Percentiles rank a stretch among this genome's conserved stretches.
Evolutionary conservation across 2,113 vertebrate species (phyloP).

Genomic region (Tor tambroides): DNA sequence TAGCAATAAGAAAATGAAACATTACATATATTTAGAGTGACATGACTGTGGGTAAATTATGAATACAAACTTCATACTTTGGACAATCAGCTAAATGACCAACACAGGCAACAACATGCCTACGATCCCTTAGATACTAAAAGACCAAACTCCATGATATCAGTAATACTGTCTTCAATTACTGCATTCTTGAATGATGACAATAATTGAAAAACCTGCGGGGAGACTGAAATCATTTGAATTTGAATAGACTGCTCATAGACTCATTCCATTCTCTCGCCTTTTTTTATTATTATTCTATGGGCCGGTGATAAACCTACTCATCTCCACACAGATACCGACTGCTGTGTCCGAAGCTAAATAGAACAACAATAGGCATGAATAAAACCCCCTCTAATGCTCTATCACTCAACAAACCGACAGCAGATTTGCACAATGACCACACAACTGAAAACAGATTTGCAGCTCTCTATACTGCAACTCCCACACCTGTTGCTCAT

Average conservation of each 20-base stretch:
- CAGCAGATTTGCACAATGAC: not conserved
- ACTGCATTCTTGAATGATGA: conserved; percentile 53
- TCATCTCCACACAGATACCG: conserved; percentile 37
- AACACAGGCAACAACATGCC: not conserved
- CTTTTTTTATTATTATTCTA: conserved; percentile 59
- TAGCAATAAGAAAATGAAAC: too few species aligned
- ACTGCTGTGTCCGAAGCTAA: not conserved
- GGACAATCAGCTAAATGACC: not conserved
- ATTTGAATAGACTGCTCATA: conserved; percentile 63
- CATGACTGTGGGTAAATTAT: too few species aligned
- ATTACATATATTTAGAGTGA: too few species aligned
- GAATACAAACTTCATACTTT: not conserved
- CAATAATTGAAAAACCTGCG: conserved; percentile 64
- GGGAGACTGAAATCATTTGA: conserved; percentile 60
- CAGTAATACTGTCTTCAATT: not conserved
- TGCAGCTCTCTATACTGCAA: not conserved
- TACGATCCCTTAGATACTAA: not conserved
- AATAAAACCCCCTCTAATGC: not conserved
- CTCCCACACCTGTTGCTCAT: not conserved
- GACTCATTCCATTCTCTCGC: conserved; percentile 56
- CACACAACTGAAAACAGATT: not conserved
- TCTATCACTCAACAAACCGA: not conserved
- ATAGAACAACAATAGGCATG: not conserved
- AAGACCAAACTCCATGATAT: not conserved
- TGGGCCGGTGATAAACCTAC: conserved; percentile 58